Evolutionary conservation across 2,797 vertebrate species (phyloP), one percentile per base, ranked within the genome.

Genomic region (Natrix natrix): DNA sequence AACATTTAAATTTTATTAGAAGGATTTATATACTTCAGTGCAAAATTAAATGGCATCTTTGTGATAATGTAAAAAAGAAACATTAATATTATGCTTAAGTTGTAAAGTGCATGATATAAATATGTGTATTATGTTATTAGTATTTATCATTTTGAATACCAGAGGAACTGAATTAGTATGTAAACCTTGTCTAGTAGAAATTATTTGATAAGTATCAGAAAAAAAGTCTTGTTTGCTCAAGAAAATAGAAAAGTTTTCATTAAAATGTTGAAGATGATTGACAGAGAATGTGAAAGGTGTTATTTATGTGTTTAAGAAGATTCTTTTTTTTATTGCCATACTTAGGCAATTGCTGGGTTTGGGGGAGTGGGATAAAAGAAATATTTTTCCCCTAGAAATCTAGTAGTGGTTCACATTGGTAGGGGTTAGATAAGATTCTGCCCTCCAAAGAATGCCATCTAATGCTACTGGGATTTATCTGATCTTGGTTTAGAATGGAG

Each of bases 401-500:
- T 95, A 93, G 94, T 89, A 93, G 94, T 95, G 90, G 91, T 95
- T 86, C 6, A 87, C 12, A 66, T 7, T 0, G 86, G 87, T 89
- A 92, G 52, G 28, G 52, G 17, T 17, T 89, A 93, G 32, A 78
- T 69, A 89, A 78, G 28, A n/a, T 93, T 93, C 37, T 87, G 3
- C 16, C 20, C 20, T 13, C 5, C 5, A 2, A 55, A 88, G n/a
- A 59, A 88, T 59, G n/a, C 22, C 56, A 88, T 5, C n/a, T 87
- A 22, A 2, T 26, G 83, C 0, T 88, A 0, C 69, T 93, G 94
- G 32, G 7, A 13, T 92, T 69, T 90, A 48, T 0, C n/a, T 93
- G 32, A n/a, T 4, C 3, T 93, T 94, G 91, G 74, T 92, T 22
- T 97, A 99, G 99, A 98, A 98, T 0, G 99, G 99, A 1, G 96